Conservation (phyloP, 1,140 invertebrate species). For the Ridgeia piscesae region DNA sequence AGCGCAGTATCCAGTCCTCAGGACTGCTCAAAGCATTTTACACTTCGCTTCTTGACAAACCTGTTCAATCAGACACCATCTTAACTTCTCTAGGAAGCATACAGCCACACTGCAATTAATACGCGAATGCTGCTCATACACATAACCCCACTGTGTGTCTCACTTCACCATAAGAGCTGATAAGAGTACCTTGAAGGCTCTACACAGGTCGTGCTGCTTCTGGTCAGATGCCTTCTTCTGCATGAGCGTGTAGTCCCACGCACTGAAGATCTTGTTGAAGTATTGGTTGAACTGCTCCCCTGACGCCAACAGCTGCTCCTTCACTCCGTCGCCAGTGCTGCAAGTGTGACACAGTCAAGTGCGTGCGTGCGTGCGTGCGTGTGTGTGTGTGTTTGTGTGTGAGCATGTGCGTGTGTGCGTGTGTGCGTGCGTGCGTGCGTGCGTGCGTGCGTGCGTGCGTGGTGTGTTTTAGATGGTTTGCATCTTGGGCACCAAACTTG, state of each 20-base stretch:
- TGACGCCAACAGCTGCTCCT: slow-evolving; percentile 39
- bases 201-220: neutral
- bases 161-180: too few species aligned
- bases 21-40: too few species aligned
- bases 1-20: too few species aligned
- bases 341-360: slow-evolving; percentile 28
- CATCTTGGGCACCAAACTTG: neutral
- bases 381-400: slow-evolving; percentile 17
- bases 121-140: too few species aligned
- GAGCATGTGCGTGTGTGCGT: slow-evolving; percentile 19
- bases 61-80: too few species aligned
- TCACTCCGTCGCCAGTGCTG: slow-evolving; percentile 56
- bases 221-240: slow-evolving; percentile 71
- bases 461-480: neutral
- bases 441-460: slow-evolving; percentile 13
- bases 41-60: too few species aligned
- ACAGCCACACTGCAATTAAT: too few species aligned
- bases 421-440: slow-evolving; percentile 18
- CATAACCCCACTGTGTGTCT: too few species aligned
- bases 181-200: neutral
- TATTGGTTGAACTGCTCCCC: slow-evolving; percentile 69
- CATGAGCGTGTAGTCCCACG: slow-evolving; percentile 87
- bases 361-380: slow-evolving; percentile 18
- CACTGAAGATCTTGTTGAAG: slow-evolving; percentile 80
- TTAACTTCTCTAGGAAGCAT: too few species aligned